Conservation (phyloP, 2,113 vertebrate species). For the Pipa parva region DNA sequence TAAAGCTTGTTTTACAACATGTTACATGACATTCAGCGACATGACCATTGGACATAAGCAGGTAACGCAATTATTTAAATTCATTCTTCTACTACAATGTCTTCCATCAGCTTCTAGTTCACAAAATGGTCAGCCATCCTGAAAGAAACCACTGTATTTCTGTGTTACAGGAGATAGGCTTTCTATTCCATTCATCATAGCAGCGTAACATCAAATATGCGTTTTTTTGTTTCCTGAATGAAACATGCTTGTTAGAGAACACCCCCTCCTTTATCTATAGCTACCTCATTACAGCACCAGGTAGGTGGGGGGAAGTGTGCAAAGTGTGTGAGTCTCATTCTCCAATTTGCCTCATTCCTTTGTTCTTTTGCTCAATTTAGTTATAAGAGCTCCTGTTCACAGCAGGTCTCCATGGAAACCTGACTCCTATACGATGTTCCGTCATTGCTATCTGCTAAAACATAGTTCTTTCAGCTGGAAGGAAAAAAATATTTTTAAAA, state of each 20-base stretch:
- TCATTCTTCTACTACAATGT: no score
- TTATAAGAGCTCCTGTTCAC: conserved; percentile 14
- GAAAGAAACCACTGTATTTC: no score
- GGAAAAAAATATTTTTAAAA: not conserved
- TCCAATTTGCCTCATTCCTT: not conserved
- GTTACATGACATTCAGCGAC: no score
- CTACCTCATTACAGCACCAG: not conserved
- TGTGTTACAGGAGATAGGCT: no score
- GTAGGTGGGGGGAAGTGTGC: conserved; percentile 12
- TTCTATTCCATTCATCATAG: not conserved
- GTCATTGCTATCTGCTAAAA: not conserved
- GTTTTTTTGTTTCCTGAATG: conserved; percentile 4
- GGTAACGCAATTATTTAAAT: no score
- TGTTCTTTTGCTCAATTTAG: conserved; percentile 26
- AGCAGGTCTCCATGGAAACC: conserved; percentile 48
- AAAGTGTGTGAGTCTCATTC: not conserved
- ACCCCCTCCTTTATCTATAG: not conserved
- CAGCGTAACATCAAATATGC: not conserved
- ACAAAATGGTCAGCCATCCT: no score
- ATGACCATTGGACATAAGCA: no score
- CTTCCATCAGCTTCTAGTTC: no score
- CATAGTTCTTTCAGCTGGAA: not conserved
- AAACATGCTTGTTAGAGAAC: not conserved
- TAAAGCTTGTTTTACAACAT: no score
- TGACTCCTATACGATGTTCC: conserved; percentile 13